phyloP scores from a whole-genome alignment of 2,888 invertebrate genomes.

The Drosophila demipolita region DNA sequence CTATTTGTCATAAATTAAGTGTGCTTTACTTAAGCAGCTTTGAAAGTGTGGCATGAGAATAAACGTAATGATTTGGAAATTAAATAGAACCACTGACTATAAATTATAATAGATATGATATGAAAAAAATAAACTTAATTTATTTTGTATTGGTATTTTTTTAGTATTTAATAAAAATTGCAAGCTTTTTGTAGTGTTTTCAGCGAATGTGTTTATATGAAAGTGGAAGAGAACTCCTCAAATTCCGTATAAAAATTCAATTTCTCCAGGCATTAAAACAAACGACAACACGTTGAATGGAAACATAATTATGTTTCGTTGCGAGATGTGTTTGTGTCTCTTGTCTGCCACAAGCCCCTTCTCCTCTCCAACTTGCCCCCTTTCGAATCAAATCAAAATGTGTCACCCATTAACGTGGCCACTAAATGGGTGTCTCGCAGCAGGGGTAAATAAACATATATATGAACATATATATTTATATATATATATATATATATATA shows the following conservation, averaged over 20 bases:
- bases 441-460: constrained; percentile 23
- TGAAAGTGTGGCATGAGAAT: neutral
- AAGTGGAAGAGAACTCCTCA: constrained; percentile 56
- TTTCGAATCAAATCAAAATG: constrained; percentile 52
- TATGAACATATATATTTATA: constrained; percentile 22
- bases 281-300: constrained; percentile 71
- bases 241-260: constrained; percentile 52
- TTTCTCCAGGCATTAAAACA: constrained; percentile 63
- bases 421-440: constrained; percentile 51
- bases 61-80: too few species aligned
- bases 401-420: constrained; percentile 63
- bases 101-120: neutral
- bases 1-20: neutral
- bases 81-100: neutral
- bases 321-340: constrained; percentile 33
- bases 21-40: neutral
- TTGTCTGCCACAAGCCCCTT: neutral
- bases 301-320: constrained; percentile 53
- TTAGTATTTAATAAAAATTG: neutral
- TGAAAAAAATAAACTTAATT: neutral
- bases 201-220: neutral
- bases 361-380: neutral
- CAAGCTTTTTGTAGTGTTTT: neutral
- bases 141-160: neutral
- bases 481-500: constrained; percentile 23